Percentiles rank a stretch among this genome's conserved stretches.
phyloP scores from a whole-genome alignment of 2,888 invertebrate genomes.

The Drosophila prostipennis region DNA sequence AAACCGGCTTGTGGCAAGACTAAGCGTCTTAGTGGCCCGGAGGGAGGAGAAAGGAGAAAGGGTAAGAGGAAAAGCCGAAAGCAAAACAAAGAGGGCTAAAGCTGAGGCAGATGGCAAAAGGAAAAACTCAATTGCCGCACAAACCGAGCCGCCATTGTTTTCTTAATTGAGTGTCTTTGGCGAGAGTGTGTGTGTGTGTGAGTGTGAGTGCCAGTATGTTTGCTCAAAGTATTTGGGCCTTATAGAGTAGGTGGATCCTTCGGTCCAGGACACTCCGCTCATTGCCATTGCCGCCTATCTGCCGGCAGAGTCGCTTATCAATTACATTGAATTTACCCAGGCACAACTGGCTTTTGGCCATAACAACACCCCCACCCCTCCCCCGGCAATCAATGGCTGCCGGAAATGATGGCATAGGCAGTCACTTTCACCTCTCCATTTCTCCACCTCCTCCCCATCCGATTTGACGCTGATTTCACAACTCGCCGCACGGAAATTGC shows the following conservation, averaged over 20 bases:
- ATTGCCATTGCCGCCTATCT: slow-evolving; percentile 9
- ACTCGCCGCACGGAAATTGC: slow-evolving; percentile 50
- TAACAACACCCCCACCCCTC: neutral
- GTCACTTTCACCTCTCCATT: slow-evolving; percentile 16
- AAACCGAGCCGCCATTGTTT: slow-evolving; percentile 50
- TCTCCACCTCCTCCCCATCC: slow-evolving; percentile 2
- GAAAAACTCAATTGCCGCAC: slow-evolving; percentile 49
- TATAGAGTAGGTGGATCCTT: neutral
- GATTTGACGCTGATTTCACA: slow-evolving; percentile 45
- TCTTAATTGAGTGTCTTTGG: slow-evolving; percentile 52
- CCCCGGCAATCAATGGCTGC: slow-evolving; percentile 41
- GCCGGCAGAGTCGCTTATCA: slow-evolving; percentile 39
- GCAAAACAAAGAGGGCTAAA: slow-evolving; percentile 31
- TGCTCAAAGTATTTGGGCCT: slow-evolving; percentile 13
- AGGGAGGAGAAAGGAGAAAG: slow-evolving; percentile 1
- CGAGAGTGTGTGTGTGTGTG: slow-evolving; percentile 7
- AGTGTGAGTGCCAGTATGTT: slow-evolving; percentile 25
- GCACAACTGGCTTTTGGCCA: slow-evolving; percentile 3
- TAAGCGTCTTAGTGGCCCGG: slow-evolving; percentile 31
- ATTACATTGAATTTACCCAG: slow-evolving; percentile 45
- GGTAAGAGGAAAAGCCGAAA: slow-evolving; percentile 25
- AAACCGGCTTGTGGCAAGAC: slow-evolving; percentile 26
- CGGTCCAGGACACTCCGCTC: slow-evolving; percentile 7
- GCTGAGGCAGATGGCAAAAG: slow-evolving; percentile 31
- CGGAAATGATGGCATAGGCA: slow-evolving; percentile 52